Evolutionary conservation across 2,797 vertebrate species (phyloP).

Genomic region (Hyperoplus immaculatus): DNA sequence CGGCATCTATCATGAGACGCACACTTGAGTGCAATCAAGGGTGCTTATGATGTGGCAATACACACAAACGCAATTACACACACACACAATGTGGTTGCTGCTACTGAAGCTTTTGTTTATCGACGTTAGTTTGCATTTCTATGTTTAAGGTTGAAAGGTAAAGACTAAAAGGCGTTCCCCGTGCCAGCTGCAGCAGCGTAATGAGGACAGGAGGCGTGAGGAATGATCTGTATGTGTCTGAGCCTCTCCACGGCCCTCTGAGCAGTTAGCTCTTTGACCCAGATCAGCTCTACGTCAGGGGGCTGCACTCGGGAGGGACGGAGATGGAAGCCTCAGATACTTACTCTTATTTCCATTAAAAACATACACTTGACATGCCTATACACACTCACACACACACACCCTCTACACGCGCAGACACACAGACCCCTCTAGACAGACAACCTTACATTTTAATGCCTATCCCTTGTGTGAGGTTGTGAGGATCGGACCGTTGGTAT

Average conservation of each 20-base stretch:
- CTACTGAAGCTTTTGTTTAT: background rate
- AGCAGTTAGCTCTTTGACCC: conserved; percentile 85
- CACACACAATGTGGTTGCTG: background rate
- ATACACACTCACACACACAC: background rate
- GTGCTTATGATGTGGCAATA: conserved; percentile 39
- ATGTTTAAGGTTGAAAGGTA: conserved; percentile 59
- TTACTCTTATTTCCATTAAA: conserved; percentile 58
- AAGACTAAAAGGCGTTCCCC: conserved; percentile 41
- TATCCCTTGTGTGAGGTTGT: conserved; percentile 39
- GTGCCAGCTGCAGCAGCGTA: conserved; percentile 57
- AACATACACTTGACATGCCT: conserved; percentile 54
- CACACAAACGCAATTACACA: background rate
- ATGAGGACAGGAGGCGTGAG: conserved; percentile 71
- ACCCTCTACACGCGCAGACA: conserved; percentile 24
- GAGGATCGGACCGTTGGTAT: conserved; percentile 20
- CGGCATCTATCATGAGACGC: conserved; percentile 27
- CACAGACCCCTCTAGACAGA: background rate
- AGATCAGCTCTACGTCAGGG: conserved; percentile 78
- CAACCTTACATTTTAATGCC: too few relatives aligned
- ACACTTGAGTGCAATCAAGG: conserved; percentile 45
- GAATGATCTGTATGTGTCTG: conserved; percentile 70
- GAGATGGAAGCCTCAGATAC: conserved; percentile 61
- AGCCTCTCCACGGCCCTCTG: conserved; percentile 73
- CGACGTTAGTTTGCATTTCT: conserved; percentile 39
- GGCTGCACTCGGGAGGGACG: conserved; percentile 66